phyloP scores from a whole-genome alignment of 2,113 vertebrate genomes.

The Alligator sinensis region DNA sequence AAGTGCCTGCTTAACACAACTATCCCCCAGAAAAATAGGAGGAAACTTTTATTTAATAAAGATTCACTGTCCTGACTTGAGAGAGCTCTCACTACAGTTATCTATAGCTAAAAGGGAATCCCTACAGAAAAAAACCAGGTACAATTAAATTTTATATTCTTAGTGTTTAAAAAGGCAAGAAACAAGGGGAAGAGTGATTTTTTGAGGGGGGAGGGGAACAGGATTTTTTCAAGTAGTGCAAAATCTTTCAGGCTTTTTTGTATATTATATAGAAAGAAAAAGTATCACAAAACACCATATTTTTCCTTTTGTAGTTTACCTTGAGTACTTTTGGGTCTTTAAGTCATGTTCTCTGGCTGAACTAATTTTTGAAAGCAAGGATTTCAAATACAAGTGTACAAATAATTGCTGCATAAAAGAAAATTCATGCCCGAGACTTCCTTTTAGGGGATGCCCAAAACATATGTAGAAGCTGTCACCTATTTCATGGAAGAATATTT shows the following conservation, averaged over 20 bases:
- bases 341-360: not conserved
- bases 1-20: conserved; percentile 10
- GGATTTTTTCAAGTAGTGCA: not conserved
- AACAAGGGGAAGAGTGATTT: not conserved
- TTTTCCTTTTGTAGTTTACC: not conserved
- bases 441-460: not conserved
- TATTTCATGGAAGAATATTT: not conserved
- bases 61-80: not conserved
- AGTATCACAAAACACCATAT: not conserved
- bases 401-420: not conserved
- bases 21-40: not conserved
- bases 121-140: not conserved
- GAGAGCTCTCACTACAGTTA: conserved; percentile 7
- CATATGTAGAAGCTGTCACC: not conserved
- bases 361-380: not conserved
- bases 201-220: not conserved
- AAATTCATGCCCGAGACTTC: not conserved
- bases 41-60: not conserved
- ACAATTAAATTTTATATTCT: not conserved
- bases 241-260: not conserved
- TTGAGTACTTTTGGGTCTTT: not conserved
- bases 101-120: not conserved
- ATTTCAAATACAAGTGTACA: not conserved
- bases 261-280: not conserved
- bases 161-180: not conserved